Evolutionary conservation across 2,888 invertebrate species (phyloP).

Genomic region (Lottia gigantea): DNA sequence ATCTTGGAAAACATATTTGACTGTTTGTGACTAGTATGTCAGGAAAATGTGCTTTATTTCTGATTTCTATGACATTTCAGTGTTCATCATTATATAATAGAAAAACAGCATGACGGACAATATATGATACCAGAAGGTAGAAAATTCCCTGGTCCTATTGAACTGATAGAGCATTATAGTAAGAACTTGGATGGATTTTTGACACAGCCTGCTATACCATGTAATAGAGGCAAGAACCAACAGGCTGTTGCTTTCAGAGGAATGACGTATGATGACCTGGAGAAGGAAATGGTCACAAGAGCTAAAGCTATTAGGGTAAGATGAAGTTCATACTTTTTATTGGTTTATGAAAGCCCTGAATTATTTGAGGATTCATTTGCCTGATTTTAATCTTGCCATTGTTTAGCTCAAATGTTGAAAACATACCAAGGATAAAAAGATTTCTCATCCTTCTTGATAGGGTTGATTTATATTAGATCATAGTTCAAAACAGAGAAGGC

Average conservation of each 20-base stretch:
- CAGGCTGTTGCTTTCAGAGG: constrained; percentile 65
- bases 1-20: too few relatives aligned
- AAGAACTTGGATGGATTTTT: constrained; percentile 61
- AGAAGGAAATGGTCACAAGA: constrained; percentile 52
- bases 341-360: too few relatives aligned
- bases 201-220: constrained; percentile 57
- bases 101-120: constrained; percentile 63
- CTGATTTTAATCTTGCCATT: too few relatives aligned
- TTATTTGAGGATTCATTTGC: too few relatives aligned
- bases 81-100: constrained; percentile 66
- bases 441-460: too few relatives aligned
- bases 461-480: too few relatives aligned
- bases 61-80: too few relatives aligned
- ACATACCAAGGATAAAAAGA: too few relatives aligned
- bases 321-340: constrained; percentile 17
- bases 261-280: constrained; percentile 64
- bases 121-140: constrained; percentile 65
- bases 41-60: too few relatives aligned
- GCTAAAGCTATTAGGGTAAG: constrained; percentile 49
- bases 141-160: constrained; percentile 64
- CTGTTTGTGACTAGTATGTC: too few relatives aligned
- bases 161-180: constrained; percentile 63
- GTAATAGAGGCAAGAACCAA: constrained; percentile 53
- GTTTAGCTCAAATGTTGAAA: too few relatives aligned
- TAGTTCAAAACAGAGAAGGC: too few relatives aligned